Base-by-base conservation (phyloP, 2,797 vertebrate species). In the Scyliorhinus canicula region DNA sequence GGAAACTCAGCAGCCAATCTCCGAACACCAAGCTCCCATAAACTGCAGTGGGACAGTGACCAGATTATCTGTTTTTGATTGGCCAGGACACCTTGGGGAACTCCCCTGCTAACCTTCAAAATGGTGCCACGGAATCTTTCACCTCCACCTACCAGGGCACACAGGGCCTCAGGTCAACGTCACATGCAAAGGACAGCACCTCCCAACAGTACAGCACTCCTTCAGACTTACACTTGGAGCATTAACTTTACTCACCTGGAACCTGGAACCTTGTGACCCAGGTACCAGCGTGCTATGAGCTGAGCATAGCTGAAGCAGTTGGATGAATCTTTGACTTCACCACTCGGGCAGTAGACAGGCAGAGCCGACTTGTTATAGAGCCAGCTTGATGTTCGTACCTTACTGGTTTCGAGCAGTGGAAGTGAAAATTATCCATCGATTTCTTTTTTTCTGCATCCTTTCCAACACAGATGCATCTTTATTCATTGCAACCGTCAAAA, bases 301-400 rank as follows among this genome's bases (percentile, higher is more conserved):
- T 71, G 69, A 31, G 1, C 69, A 71, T 7, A 71, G 26, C 26
- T 71, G 69, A 35, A 26, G 2, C 9, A 71, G 69, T 71, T 71
- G 31, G 69, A 6, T 71, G 16, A 79, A 44, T 44, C 74, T 79
- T 79, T 79, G 44, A 12, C 40, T 4, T 21, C 74, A 44, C 74
- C 74, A 5, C n/a, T 44, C 44, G n/a, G 74, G 16, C 74, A 79
- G 40, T 7, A 79, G n/a, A 44, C 74, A 40, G n/a, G 4, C 74
- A 44, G n/a, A 79, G 74, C 11, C n/a, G 12, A 19, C 74, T 79
- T 40, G 44, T 79, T 44, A 79, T 19, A 79, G 74, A 79, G 74
- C 14, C 74, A 79, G 74, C n/a, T n/a, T 79, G 74, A 79, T 79
- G n/a, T 79, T 79, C 74, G 44, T 79, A 79, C 74, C n/a, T n/a